Evolutionary conservation across 2,113 vertebrate species (phyloP), one percentile per base, ranked within the genome.

Genomic region (Tupaia tana): DNA sequence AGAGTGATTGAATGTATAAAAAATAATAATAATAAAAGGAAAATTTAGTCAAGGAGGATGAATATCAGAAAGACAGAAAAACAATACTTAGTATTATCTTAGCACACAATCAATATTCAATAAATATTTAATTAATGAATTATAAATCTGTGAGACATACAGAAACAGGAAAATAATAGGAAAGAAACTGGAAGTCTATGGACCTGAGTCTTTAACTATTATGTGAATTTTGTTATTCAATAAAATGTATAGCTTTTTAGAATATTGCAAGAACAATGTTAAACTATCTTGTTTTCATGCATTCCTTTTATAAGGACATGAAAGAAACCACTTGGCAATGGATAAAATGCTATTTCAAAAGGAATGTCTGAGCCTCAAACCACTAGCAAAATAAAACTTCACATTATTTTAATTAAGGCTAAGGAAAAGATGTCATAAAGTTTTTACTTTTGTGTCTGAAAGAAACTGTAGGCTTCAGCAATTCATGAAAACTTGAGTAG

Each of bases 371-470:
- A 66, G 22, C 34, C 66, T 77, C 96, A 89, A 96, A 97, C 67
- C 16, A 93, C 58, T 83, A 52, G 3, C 1, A 85, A 96, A 97
- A 95, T 86, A 85, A 95, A 96, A 82, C 24, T 31, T 80, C 80
- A 56, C 20, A 71, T 91, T 96, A 86, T 94, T 90, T 95, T 94
- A 97, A 94, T n/a, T 94, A 93, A 96, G 61, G 91, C 22, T 86
- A 3, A 91, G 27, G 64, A 77, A 69, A 78, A 7, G 2, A 64
- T 73, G 2, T 22, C 66, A 52, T 69, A 95, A 97, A 97, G 71
- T 16, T 43, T 73, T 96, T 70, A 73, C 4, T 96, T 96, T 80
- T 87, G 22, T 56, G 7, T 90, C 67, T 95, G 73, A 87, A 22
- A 97, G 91, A 95, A 34, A 95, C 16, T 95, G 25, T 2, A 69